These are phyloP conservation scores for Mactra quadrangularis DNA, from an alignment of 1,140 invertebrate genomes.

Conservation along the genomic window DNA sequence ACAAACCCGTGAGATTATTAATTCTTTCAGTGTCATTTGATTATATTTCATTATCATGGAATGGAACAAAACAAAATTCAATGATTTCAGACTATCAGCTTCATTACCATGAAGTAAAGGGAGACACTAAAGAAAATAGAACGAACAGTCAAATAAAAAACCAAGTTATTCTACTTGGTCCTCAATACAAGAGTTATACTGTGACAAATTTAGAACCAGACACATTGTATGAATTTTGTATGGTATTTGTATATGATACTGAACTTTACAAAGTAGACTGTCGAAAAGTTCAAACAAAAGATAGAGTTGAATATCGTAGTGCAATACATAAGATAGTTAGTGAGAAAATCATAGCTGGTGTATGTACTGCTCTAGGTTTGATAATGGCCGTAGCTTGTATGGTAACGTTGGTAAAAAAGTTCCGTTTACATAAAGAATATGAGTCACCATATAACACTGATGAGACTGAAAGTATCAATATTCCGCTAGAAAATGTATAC, in stretches of 20 bases:
- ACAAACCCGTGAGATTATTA: constrained; percentile 82
- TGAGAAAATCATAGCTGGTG: constrained; percentile 76
- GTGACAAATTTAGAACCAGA: constrained; percentile 82
- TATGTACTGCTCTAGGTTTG: constrained; percentile 74
- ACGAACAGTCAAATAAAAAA: constrained; percentile 46
- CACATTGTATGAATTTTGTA: constrained; percentile 84
- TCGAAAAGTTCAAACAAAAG: constrained; percentile 76
- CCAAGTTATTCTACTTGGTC: constrained; percentile 71
- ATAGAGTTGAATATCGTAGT: constrained; percentile 5
- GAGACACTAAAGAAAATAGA: constrained; percentile 12
- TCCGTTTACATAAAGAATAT: constrained; percentile 82
- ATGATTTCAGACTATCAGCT: constrained; percentile 83
- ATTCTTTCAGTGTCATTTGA: constrained; percentile 79
- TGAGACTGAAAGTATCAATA: constrained; percentile 76
- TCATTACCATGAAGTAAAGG: constrained; percentile 74
- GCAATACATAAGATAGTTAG: constrained; percentile 76
- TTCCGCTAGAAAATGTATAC: constrained; percentile 82
- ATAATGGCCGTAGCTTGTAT: constrained; percentile 77
- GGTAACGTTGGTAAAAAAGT: constrained; percentile 73
- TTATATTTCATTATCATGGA: constrained; percentile 84
- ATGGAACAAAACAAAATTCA: constrained; percentile 82
- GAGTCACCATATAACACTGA: constrained; percentile 71
- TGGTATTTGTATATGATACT: constrained; percentile 79
- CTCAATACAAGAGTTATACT: constrained; percentile 80
- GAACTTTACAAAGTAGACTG: constrained; percentile 82